phyloP scores from a whole-genome alignment of 2,888 invertebrate species.

The Scaptomyza caliginosa region DNA sequence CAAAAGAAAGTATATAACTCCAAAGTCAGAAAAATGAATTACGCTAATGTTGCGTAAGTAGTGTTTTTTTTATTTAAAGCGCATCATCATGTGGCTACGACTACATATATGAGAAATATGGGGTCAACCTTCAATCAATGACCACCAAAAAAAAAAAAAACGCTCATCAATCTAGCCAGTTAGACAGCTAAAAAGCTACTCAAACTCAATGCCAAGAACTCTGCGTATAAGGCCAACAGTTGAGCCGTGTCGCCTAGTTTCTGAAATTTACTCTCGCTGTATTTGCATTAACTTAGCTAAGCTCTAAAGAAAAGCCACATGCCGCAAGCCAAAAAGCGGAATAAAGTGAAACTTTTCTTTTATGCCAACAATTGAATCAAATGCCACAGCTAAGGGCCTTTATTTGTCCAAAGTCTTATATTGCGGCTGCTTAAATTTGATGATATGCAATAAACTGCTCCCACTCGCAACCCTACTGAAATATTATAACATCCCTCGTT shows the following conservation, averaged over 20 bases:
- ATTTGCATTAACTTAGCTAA: slow-evolving; percentile 30
- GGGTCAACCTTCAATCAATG: slow-evolving; percentile 46
- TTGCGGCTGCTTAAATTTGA: slow-evolving; percentile 34
- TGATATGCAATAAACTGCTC: slow-evolving; percentile 50
- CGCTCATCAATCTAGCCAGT: slow-evolving; percentile 63
- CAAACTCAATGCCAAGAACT: slow-evolving; percentile 73
- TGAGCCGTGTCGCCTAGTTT: slow-evolving; percentile 50
- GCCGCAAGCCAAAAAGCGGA: slow-evolving; percentile 13
- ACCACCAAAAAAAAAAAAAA: slow-evolving; percentile 3
- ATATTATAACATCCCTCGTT: neutral
- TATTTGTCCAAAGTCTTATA: neutral
- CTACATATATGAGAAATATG: slow-evolving; percentile 47
- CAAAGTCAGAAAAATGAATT: slow-evolving; percentile 47
- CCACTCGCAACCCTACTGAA: neutral
- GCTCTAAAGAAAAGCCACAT: slow-evolving; percentile 22
- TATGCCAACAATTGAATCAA: slow-evolving; percentile 62
- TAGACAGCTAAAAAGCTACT: slow-evolving; percentile 14
- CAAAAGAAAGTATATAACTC: slow-evolving; percentile 33
- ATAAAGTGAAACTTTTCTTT: slow-evolving; percentile 64
- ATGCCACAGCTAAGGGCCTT: slow-evolving; percentile 16
- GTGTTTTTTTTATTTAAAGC: slow-evolving; percentile 9
- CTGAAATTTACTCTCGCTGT: slow-evolving; percentile 8
- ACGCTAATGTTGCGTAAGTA: slow-evolving; percentile 69
- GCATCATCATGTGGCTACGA: slow-evolving; percentile 29
- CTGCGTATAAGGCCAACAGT: slow-evolving; percentile 26